Base-by-base conservation (phyloP, 2,888 invertebrate species). In the Lamellibrachia columna region DNA sequence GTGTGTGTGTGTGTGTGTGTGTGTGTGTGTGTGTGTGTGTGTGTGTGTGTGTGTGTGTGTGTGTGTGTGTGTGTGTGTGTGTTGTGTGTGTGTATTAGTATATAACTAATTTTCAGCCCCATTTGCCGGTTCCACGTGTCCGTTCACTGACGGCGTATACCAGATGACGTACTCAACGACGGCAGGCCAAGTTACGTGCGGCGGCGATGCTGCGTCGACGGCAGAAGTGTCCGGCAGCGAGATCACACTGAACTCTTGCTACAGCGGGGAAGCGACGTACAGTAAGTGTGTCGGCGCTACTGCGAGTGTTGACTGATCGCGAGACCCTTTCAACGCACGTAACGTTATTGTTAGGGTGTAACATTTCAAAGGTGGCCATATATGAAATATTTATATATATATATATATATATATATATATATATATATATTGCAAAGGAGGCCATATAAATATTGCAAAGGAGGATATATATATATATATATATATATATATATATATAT, bases 101-200 rank as follows among this genome's bases (percentile, higher is more conserved):
- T 75, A 75, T 75, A 15, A 75, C 2, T 22, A 4, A 15, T 15
- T 75, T 75, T 3, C 75, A 75, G 75, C 22, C 75, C 75, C 75
- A 75, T 22, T 22, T 75, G 75, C 75, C 22, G 75, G 22, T 6
- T 75, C 75, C 2, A 75, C 75, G 15, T 75, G 75, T 75, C 75
- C 75, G n/a, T 75, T 75, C 75, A 22, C 75, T n/a, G 75, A 75
- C 22, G 75, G 75, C 15, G 22, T 22, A n/a, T 75, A 75, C 75
- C 75, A 75, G 75, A n/a, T 75, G 75, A 75, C 75, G 15, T 75
- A 75, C 75, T 75, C 75, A n/a, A 75, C 75, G 75, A 75, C 15
- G 3, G 75, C 75, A 1, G 75, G 75, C 22, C 22, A 75, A 15
- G 22, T 75, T n/a, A 75, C 75, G 1, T 75, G 75, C n/a, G 75